Evolutionary conservation across 2,888 invertebrate species (phyloP).

Genomic region (Actias luna): DNA sequence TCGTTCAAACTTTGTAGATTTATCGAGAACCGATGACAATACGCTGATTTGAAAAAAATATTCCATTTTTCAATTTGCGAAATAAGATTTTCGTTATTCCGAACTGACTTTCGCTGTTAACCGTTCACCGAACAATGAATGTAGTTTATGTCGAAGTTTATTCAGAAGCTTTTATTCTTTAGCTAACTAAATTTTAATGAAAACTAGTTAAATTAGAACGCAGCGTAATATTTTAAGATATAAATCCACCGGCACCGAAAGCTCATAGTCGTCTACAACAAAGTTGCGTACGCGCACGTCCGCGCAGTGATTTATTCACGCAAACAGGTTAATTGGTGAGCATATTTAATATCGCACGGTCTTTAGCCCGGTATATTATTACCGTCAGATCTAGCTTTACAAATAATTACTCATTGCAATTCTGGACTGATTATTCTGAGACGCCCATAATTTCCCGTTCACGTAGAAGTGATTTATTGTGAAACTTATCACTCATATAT

Average conservation of each 20-base stretch:
- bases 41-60: too few relatives aligned
- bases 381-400: constrained; percentile 3
- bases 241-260: background rate
- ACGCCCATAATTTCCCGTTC: background rate
- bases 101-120: too few relatives aligned
- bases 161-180: background rate
- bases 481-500: too few relatives aligned
- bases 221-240: background rate
- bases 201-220: background rate
- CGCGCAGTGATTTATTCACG: constrained; percentile 8
- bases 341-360: constrained; percentile 9
- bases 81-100: too few relatives aligned
- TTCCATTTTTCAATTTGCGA: too few relatives aligned
- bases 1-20: too few relatives aligned
- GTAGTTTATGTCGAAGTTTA: background rate
- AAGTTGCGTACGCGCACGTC: constrained; percentile 8
- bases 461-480: background rate
- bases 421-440: background rate
- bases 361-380: background rate
- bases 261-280: background rate
- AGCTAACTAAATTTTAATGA: background rate
- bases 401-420: constrained; percentile 6
- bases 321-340: constrained; percentile 18
- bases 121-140: too few relatives aligned
- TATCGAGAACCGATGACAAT: too few relatives aligned